Base-by-base conservation (phyloP, 2,113 vertebrate species). In the Lophochroa leadbeateri region DNA sequence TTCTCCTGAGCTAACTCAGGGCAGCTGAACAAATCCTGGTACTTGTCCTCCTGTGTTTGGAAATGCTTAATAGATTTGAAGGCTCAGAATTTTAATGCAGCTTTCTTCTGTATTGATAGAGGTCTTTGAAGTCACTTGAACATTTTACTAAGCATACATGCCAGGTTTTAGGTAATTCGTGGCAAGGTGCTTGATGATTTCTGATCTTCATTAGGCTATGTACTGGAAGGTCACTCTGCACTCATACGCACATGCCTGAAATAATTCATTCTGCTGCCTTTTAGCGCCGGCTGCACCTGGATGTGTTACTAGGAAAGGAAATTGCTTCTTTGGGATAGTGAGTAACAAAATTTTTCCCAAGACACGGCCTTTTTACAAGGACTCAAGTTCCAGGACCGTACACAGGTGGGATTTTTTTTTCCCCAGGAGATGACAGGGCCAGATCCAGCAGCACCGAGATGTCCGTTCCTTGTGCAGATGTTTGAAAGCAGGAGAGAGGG, bases 41-140 rank as follows among this genome's bases (percentile, higher is more conserved):
- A 6, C 85, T 88, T 2, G 0, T 61, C 57, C 64, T 61, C 39
- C 39, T 41, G 15, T 78, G 92, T 88, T 92, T 90, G 90, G 72
- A 88, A 95, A 82, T 63, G 39, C 72, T 83, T 81, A 90, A 88
- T 81, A 86, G 76, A 81, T 88, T 83, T 5, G 3, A 58, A 83
- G 64, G 88, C 68, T 93, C 79, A 60, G 85, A 86, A 86, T 93
- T 94, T 83, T 91, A 93, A 88, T 86, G 60, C 27, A 39, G 37
- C 49, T 92, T 50, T 87, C 69, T 82, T 47, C 75, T 88, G 15
- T 75, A 37, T 68, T 88, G 88, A 55, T 65, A 75, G 90, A 95
- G 85, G 88, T 65, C 86, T 96, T 86, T 82, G 74, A 90, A 96
- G 92, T 75, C 69, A 17, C 86, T 94, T 20, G 49, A 86, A 65